Conservation (phyloP, 1,140 invertebrate genomes). For the Neodiprion virginianus region DNA sequence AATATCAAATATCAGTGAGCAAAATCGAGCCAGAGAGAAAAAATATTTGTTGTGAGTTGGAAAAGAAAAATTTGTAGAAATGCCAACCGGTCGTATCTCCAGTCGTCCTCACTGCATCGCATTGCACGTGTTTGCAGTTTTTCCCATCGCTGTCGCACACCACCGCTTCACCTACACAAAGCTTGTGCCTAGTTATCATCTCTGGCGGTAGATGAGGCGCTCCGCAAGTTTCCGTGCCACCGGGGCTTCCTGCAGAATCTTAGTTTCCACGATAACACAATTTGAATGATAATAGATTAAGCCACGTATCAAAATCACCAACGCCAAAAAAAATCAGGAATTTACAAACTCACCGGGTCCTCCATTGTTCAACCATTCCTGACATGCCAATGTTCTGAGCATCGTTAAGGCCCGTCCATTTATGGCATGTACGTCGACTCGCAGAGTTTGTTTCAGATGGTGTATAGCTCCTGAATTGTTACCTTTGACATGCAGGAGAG, state of each 20-base stretch:
- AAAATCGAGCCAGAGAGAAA: neutral
- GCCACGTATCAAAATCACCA: too few relatives aligned
- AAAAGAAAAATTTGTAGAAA: neutral
- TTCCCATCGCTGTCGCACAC: constrained; percentile 39
- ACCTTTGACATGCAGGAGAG: constrained; percentile 70
- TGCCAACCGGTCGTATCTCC: constrained; percentile 23
- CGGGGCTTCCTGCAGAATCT: neutral
- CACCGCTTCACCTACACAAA: constrained; percentile 38
- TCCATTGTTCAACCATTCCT: constrained; percentile 49
- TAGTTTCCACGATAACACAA: neutral
- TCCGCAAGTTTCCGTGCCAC: constrained; percentile 24
- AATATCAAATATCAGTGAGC: constrained; percentile 1
- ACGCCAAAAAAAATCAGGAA: too few relatives aligned
- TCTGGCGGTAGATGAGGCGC: constrained; percentile 27
- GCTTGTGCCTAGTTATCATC: constrained; percentile 35
- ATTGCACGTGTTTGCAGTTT: constrained; percentile 42
- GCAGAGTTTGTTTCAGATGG: constrained; percentile 71
- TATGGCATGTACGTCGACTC: constrained; percentile 66
- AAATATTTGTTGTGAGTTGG: too few relatives aligned
- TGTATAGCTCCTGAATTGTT: constrained; percentile 72
- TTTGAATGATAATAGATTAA: too few relatives aligned
- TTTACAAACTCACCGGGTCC: neutral
- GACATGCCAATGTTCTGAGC: constrained; percentile 68
- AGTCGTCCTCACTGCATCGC: constrained; percentile 36
- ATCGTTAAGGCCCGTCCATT: constrained; percentile 62